A percentile compares a stretch with the other conserved stretches of the same genome.
Conservation (phyloP, 2,888 invertebrate species). For the Eilema sororculum region DNA sequence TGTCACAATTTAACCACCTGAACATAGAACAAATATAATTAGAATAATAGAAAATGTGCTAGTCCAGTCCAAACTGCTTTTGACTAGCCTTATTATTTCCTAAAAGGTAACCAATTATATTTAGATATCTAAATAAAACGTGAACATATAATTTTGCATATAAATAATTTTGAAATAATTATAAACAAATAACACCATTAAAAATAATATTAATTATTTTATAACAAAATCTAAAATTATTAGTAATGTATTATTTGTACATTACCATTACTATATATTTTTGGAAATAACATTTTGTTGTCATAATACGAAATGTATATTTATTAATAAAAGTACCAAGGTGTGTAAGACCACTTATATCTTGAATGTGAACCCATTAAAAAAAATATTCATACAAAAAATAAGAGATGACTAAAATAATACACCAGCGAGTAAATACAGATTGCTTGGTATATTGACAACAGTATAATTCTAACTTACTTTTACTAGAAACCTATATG, state of each 20-base stretch:
- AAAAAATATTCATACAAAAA: conserved; percentile 3
- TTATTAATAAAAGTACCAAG: neutral
- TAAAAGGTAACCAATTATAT: neutral
- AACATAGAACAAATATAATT: neutral
- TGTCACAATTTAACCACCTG: neutral
- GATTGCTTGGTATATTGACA: conserved; percentile 1
- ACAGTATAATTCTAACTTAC: neutral
- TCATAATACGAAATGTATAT: neutral
- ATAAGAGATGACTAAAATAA: neutral
- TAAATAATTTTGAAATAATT: conserved; percentile 21
- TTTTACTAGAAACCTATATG: neutral
- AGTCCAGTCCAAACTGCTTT: neutral
- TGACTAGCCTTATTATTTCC: neutral
- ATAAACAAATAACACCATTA: conserved; percentile 24
- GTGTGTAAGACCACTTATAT: neutral
- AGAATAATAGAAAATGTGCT: neutral
- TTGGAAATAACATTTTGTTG: neutral
- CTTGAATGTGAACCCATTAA: neutral
- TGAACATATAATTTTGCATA: conserved; percentile 9
- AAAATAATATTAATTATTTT: conserved; percentile 25
- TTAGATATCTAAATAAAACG: neutral
- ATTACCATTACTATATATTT: neutral
- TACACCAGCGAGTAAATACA: neutral
- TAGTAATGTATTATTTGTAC: conserved; percentile 2
- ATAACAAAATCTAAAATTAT: conserved; percentile 26